Percentiles rank a stretch among this genome's conserved stretches.
phyloP scores from a whole-genome alignment of 2,888 invertebrate genomes.

The Tachina grossa region DNA sequence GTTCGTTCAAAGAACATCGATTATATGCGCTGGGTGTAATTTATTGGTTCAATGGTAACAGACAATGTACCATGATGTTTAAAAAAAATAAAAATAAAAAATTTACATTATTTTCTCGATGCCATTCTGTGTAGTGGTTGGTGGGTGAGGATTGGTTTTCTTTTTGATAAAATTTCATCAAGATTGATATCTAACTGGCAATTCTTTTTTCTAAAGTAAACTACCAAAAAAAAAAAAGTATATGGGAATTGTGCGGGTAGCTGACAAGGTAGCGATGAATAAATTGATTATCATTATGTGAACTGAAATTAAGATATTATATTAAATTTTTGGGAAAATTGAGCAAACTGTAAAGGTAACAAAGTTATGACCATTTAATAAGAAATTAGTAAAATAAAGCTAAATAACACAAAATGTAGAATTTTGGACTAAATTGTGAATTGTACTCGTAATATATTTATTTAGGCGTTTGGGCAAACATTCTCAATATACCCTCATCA shows the following conservation, averaged over 20 bases:
- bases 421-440: too few relatives aligned
- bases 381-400: neutral
- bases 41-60: conserved; percentile 67
- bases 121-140: conserved; percentile 27
- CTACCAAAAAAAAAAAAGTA: neutral
- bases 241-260: conserved; percentile 26
- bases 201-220: neutral
- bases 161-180: conserved; percentile 20
- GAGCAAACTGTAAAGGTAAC: neutral
- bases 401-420: neutral
- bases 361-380: neutral
- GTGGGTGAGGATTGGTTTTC: conserved; percentile 45
- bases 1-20: conserved; percentile 31
- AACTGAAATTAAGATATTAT: neutral
- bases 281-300: neutral
- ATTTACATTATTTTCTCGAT: conserved; percentile 6
- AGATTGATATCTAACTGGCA: conserved; percentile 35
- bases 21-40: conserved; percentile 60
- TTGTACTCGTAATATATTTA: too few relatives aligned
- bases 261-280: conserved; percentile 5
- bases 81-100: neutral
- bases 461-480: neutral
- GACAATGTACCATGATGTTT: conserved; percentile 63
- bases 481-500: conserved; percentile 1
- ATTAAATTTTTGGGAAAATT: neutral